A percentile compares a stretch with the other conserved stretches of the same genome.
Conservation (phyloP, 2,888 invertebrate species). For the Subacronicta megacephala region DNA sequence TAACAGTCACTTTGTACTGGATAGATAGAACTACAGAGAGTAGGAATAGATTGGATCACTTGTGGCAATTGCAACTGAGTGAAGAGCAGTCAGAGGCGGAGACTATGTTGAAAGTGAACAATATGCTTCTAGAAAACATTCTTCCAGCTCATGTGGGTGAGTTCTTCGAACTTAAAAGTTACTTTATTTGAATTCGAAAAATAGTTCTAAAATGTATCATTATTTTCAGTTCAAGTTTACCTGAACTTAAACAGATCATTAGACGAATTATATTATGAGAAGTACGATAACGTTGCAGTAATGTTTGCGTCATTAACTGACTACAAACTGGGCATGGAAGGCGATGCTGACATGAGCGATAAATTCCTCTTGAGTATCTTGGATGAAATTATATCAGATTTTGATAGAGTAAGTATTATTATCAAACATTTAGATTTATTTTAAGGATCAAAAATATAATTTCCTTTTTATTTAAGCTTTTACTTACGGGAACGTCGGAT, state of each 20-base stretch:
- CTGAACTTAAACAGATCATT: conserved; percentile 92
- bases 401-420: conserved; percentile 93
- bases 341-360: conserved; percentile 91
- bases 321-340: conserved; percentile 92
- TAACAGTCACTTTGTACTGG: conserved; percentile 94
- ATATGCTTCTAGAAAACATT: conserved; percentile 96
- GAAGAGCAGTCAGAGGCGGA: conserved; percentile 96
- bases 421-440: too few species aligned
- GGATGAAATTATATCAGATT: conserved; percentile 97
- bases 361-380: conserved; percentile 92
- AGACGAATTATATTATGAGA: conserved; percentile 95
- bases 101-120: conserved; percentile 96
- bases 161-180: conserved; percentile 53
- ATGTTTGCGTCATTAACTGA: conserved; percentile 98
- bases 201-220: conserved; percentile 8
- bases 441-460: neutral
- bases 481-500: conserved; percentile 90
- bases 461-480: conserved; percentile 80
- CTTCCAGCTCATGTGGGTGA: conserved; percentile 97
- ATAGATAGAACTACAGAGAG: conserved; percentile 97
- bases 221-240: conserved; percentile 92
- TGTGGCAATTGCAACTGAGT: conserved; percentile 91
- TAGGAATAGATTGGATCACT: conserved; percentile 95
- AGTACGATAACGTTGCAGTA: conserved; percentile 96
- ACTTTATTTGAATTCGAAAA: neutral